Percentiles rank a stretch among this genome's conserved stretches.
Conservation (phyloP, 2,113 vertebrate genomes). For the Pandion haliaetus region DNA sequence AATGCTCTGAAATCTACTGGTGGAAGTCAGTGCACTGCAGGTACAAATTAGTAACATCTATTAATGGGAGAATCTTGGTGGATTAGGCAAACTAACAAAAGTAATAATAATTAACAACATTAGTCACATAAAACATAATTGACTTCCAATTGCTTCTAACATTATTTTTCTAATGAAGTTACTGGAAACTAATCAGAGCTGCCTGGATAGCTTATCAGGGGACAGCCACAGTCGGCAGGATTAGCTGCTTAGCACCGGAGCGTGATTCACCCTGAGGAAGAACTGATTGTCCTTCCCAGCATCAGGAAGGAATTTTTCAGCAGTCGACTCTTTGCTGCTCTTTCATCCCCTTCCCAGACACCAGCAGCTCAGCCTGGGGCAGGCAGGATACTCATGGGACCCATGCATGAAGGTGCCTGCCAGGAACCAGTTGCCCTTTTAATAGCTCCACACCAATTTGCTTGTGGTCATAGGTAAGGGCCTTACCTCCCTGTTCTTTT, state of each 20-base stretch:
- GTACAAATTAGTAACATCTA: not conserved
- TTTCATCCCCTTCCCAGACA: not conserved
- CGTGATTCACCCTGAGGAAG: not conserved
- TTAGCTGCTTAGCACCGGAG: not conserved
- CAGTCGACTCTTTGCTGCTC: not conserved
- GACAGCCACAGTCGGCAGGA: not conserved
- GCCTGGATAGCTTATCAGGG: conserved; percentile 27
- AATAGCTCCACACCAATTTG: not conserved
- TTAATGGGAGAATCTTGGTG: not conserved
- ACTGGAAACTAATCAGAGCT: not conserved
- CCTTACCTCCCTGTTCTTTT: not conserved
- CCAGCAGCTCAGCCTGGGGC: not conserved
- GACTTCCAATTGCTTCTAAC: conserved; percentile 4
- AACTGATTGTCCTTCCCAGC: not conserved
- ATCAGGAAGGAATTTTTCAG: not conserved
- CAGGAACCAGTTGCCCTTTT: not conserved
- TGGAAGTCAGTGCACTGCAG: not conserved
- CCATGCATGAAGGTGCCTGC: accelerated
- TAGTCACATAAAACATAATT: not conserved
- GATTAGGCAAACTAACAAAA: not conserved
- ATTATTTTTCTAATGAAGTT: conserved; percentile 7
- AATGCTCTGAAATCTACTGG: not conserved
- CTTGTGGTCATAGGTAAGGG: not conserved
- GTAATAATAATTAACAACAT: conserved; percentile 19
- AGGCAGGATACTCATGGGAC: not conserved